Evolutionary conservation across 2,797 vertebrate species (phyloP).

Genomic region (Lacerta bilineata): DNA sequence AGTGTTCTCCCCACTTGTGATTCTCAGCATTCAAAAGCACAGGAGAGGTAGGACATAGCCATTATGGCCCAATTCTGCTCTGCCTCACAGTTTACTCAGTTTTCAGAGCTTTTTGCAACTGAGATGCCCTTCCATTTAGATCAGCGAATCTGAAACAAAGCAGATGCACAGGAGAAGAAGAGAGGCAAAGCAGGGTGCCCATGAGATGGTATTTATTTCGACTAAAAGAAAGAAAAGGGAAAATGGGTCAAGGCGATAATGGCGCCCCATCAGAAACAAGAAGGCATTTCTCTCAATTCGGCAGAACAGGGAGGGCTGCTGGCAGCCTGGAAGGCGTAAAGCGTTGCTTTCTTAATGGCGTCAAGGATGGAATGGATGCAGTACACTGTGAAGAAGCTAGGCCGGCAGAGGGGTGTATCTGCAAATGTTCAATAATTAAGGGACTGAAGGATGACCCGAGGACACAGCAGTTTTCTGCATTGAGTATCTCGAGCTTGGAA

Average conservation of each 20-base stretch:
- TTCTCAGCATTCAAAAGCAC: not conserved
- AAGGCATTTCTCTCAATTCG: not conserved
- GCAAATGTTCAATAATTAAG: conserved; percentile 70
- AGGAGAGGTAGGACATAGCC: not conserved
- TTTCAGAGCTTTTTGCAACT: not conserved
- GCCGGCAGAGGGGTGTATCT: conserved; percentile 35
- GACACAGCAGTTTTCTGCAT: conserved; percentile 28
- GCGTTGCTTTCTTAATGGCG: conserved; percentile 60
- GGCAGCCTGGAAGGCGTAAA: conserved; percentile 29
- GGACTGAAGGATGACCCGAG: conserved; percentile 56
- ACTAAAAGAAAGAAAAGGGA: conserved; percentile 6
- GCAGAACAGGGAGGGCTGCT: conserved; percentile 28
- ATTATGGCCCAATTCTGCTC: not conserved
- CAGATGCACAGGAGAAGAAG: conserved; percentile 5
- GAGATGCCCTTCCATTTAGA: not conserved
- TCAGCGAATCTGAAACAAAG: not conserved
- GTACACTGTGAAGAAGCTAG: conserved; percentile 55
- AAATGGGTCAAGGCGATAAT: conserved; percentile 14
- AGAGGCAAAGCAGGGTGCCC: not conserved
- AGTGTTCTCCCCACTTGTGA: no score
- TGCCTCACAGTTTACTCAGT: not conserved
- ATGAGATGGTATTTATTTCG: conserved; percentile 15
- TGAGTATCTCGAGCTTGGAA: not conserved
- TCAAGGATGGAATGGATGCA: conserved; percentile 50
- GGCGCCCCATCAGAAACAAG: not conserved